A percentile compares a stretch with the other conserved stretches of the same genome.
These are phyloP conservation scores for Castor canadensis DNA, from an alignment of 2,113 vertebrate species.

Conservation along the genomic window DNA sequence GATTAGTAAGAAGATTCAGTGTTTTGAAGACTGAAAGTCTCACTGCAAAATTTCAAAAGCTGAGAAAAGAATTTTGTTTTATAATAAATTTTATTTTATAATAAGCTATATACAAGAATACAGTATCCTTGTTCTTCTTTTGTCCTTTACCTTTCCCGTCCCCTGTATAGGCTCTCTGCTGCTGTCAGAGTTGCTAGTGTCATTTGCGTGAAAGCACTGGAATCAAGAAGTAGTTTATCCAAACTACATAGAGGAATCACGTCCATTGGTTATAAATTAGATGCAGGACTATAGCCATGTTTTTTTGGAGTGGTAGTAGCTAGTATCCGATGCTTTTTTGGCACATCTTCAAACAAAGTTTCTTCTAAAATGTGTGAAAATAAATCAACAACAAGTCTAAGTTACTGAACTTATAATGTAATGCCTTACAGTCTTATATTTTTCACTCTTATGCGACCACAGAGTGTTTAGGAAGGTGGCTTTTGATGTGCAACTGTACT, in stretches of 20 bases:
- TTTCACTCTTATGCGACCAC: background rate
- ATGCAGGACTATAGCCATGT: background rate
- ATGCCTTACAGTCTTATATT: background rate
- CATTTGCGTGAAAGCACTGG: background rate
- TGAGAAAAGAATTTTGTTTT: background rate
- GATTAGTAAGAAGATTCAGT: background rate
- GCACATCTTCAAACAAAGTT: background rate
- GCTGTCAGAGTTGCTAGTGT: background rate
- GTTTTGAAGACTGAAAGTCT: background rate
- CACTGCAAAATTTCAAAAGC: background rate
- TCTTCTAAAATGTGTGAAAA: background rate
- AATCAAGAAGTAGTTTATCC: background rate
- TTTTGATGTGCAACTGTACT: background rate
- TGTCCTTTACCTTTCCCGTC: fast-evolving
- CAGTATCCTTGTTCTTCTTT: background rate
- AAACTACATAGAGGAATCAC: background rate
- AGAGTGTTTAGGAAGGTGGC: background rate
- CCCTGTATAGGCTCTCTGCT: fast-evolving
- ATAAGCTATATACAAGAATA: background rate
- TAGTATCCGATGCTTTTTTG: background rate
- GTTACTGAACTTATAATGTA: background rate
- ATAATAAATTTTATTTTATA: background rate
- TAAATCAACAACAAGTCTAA: background rate
- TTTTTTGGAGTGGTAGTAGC: background rate
- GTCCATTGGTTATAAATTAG: background rate